Base-by-base conservation (phyloP, 2,888 invertebrate species). In the Acleris emargana region DNA sequence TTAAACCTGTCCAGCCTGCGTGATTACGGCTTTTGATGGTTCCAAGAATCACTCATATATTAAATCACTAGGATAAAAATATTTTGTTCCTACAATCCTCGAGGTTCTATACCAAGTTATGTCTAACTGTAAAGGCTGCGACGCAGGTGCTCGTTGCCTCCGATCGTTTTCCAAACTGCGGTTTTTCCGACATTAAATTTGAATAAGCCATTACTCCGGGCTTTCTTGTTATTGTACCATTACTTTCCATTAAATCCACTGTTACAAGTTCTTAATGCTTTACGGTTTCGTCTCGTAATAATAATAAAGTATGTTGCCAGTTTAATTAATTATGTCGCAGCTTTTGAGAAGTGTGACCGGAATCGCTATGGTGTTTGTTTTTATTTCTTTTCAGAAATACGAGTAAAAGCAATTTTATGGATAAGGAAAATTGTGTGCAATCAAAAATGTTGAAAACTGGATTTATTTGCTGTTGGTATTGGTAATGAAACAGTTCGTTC, bases 191-290 rank as follows among this genome's bases (percentile, higher is more conserved):
- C 77, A 79, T 85, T 83, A 80, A 86, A 89, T 90, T 89, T 90
- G 86, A 90, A 90, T 90, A 89, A 87, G 80, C 84, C 84, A 88
- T 89, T 89, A 89, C 84, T 80, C 77, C 73, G 67, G 68, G 73
- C 67, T 69, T 71, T 73, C 74, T 75, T 81, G 78, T 79, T 80
- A 68, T 66, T 61, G 62, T 38, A 32, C 59, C 62, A 54, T 63
- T 55, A 45, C 59, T 49, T 57, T 67, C 50, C 57, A 58, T 58
- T 76, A 77, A 81, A 80, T 76, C 77, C 76, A 74, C 74, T 68
- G 75, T 74, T 77, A 79, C 76, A 78, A 79, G 76, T 76, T 75
- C 75, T 72, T 71, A 64, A 74, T 76, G 71, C 58, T 59, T 51
- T 32, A 51, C 50, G 58, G 50, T 50, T 59, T 32, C 32, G 58